These are phyloP conservation scores for Parapristionchus giblindavisi DNA, from an alignment of 2,888 invertebrate genomes.

Conservation along the genomic window DNA sequence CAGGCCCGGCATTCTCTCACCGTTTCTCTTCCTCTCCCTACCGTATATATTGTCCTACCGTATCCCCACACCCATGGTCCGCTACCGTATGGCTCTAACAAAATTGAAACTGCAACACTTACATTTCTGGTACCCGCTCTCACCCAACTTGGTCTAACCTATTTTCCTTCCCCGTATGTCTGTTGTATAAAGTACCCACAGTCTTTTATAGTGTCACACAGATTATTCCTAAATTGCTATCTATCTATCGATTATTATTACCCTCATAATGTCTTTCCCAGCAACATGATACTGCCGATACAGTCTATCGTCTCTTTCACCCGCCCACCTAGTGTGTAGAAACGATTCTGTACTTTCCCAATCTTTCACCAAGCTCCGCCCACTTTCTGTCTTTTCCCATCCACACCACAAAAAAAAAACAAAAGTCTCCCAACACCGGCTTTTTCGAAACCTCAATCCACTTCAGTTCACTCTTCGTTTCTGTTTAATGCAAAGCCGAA, in stretches of 20 bases:
- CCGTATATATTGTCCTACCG: not conserved
- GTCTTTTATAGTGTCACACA: too few species aligned
- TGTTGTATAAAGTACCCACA: too few species aligned
- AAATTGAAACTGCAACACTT: not conserved
- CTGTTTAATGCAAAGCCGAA: slow-evolving; percentile 11
- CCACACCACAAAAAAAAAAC: too few species aligned
- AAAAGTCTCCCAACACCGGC: not conserved
- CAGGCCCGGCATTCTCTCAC: slow-evolving; percentile 13
- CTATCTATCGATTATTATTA: not conserved
- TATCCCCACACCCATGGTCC: not conserved
- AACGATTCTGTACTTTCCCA: slow-evolving; percentile 12
- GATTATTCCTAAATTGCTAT: too few species aligned
- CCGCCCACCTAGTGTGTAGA: slow-evolving; percentile 11
- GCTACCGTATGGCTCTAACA: slow-evolving; percentile 20
- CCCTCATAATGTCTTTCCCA: too few species aligned
- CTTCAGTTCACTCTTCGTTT: not conserved
- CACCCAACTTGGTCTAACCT: slow-evolving; percentile 10
- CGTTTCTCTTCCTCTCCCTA: too few species aligned
- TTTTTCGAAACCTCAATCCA: slow-evolving; percentile 26
- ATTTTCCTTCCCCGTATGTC: slow-evolving; percentile 13
- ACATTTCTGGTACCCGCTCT: slow-evolving; percentile 34
- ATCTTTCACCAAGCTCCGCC: not conserved
- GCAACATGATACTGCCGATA: not conserved
- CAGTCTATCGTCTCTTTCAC: slow-evolving; percentile 4
- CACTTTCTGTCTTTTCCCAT: slow-evolving; percentile 9